Base-by-base conservation (phyloP, 53 echinoderm and acorn worm genomes). In the Paelopatides confundens region DNA sequence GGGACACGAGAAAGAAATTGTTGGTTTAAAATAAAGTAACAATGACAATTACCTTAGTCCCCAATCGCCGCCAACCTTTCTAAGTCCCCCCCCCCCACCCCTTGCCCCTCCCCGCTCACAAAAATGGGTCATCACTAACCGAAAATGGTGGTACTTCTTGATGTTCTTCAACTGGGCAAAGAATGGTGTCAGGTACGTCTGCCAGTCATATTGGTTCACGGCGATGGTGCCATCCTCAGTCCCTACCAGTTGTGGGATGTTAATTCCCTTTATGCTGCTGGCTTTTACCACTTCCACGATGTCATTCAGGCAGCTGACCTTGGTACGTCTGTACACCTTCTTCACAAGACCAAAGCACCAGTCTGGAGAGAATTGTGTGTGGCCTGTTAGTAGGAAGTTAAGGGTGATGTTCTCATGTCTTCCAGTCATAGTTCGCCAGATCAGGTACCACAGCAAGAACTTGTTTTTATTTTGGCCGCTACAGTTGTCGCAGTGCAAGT, bases 111-210 rank as follows among this genome's bases (percentile, higher is more conserved):
- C n/a, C n/a, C n/a, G n/a, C n/a, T n/a, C n/a, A n/a, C n/a, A n/a
- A n/a, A n/a, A n/a, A n/a, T n/a, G n/a, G n/a, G n/a, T n/a, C n/a
- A n/a, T n/a, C n/a, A n/a, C 33, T 65, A 81, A 90, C 90, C 93
- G 85, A 47, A 93, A 65, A 54, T 93, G 94, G n/a, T 93, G 94
- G 21, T 65, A 85, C 30, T 39, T 21, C 88, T 93, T 93, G 86
- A 93, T 93, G 18, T 86, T 86, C 28, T 29, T 21, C 30, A 93
- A 85, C 4, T 85, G 87, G 4, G 35, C 52, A 85, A 90, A 93
- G 88, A 76, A 93, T 2, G 90, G 88, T 3, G 35, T 13, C 24
- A 90, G 79, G 82, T 90, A 93, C 15, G 35, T 34, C 71, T 90
- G 88, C 90, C 94, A 93, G 77, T 93, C 86, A 62, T 77, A 93